Conservation (phyloP, 2,113 vertebrate genomes). For the Azemiops feae region DNA sequence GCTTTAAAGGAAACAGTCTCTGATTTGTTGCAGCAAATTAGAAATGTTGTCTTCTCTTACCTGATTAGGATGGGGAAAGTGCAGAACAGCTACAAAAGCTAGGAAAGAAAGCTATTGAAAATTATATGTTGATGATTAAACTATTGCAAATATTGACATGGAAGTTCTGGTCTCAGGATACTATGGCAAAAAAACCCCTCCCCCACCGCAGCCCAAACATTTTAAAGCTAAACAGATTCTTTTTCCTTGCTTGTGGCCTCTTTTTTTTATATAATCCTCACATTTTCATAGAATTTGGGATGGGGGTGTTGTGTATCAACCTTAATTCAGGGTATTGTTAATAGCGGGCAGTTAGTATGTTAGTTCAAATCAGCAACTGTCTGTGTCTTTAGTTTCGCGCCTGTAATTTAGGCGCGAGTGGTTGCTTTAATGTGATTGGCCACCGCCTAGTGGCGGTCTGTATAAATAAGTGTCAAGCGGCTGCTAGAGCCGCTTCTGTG, state of each 20-base stretch:
- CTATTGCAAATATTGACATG: conserved; percentile 68
- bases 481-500: too few species aligned
- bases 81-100: conserved; percentile 29
- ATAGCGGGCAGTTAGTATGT: too few species aligned
- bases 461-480: too few species aligned
- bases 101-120: conserved; percentile 38
- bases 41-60: conserved; percentile 42
- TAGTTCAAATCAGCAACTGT: too few species aligned
- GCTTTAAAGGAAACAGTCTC: neutral
- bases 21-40: neutral
- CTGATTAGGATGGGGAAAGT: conserved; percentile 28
- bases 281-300: neutral
- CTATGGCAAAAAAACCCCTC: neutral
- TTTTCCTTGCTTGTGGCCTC: neutral
- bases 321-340: too few species aligned
- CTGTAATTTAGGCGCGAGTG: too few species aligned
- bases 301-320: too few species aligned
- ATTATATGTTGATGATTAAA: conserved; percentile 64
- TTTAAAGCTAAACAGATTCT: neutral
- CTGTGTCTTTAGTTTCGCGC: too few species aligned
- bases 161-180: conserved; percentile 17
- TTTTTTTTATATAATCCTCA: neutral
- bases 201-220: neutral
- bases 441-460: too few species aligned
- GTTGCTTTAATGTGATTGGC: too few species aligned